Evolutionary conservation across 2,113 vertebrate genomes (phyloP), one percentile per base, ranked within the genome.

Genomic region (Epinephelus fuscoguttatus): DNA sequence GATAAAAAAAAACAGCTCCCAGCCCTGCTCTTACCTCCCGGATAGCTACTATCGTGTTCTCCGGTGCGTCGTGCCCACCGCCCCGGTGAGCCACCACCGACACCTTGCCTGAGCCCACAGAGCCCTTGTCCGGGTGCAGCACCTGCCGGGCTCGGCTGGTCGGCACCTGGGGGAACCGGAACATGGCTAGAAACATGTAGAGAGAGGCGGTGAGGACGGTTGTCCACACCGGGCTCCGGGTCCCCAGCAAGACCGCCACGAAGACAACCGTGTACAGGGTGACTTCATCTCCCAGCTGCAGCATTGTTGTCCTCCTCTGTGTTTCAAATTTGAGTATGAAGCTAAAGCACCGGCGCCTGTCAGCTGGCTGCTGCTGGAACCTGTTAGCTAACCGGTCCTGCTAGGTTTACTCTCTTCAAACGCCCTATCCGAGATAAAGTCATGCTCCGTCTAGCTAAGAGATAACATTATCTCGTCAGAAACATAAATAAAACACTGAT

Each of bases 21-120:
- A 14, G 15, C 11, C 19, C 5, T 30, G 17, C 23, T 57, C 96
- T 93, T 76, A 98, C 98, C 96, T 96, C 94, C 53, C 96, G 92
- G 69, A 99, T 97, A 27, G 98, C 96, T 1, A 95, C 97, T 61
- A 99, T 91, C 0, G 98, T 99, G 95, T 99, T 99, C 94, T 99
- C 98, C 4, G 98, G 98, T 1, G 97, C 97, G 79, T 99, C 98
- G 93, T 99, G 96, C 2, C 96, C 95, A 1, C 97, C 98, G 27
- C 97, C 97, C 49, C 98, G 96, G 91, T 99, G 98, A 25, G 97
- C 98, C 75, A 99, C 93, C 73, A 94, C 94, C 0, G 96, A 94
- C 63, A 95, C 87, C 75, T 87, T 75, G 1, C 84, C 80, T n/a
- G 84, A 75, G 27, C 82, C 80, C 0, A 60, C 68, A 9, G 45